Evolutionary conservation across 2,797 vertebrate genomes (phyloP).

Genomic region (Alcedo quadribrachys): DNA sequence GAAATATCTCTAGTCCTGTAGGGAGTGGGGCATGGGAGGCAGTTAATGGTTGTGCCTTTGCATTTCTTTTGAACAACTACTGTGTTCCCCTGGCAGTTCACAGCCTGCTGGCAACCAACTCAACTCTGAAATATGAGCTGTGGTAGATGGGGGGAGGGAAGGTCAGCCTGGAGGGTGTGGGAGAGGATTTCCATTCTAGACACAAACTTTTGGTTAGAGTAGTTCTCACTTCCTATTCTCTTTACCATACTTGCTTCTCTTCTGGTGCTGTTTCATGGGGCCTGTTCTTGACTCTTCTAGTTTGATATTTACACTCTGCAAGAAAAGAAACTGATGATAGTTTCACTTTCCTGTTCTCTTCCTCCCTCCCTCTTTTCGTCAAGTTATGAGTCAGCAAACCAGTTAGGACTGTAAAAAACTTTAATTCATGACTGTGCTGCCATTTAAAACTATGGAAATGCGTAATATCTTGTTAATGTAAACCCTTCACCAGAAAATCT

Average conservation of each 20-base stretch:
- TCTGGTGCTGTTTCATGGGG: neutral
- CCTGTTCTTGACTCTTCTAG: neutral
- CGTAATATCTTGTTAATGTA: neutral
- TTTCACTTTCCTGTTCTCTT: neutral
- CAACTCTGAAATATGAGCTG: constrained; percentile 51
- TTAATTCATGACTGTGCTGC: neutral
- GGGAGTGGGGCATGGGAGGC: neutral
- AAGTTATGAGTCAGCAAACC: neutral
- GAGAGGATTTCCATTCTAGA: constrained; percentile 40
- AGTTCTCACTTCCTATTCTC: neutral
- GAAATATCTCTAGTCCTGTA: neutral
- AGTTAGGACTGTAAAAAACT: neutral
- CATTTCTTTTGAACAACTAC: constrained; percentile 27
- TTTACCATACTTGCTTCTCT: neutral
- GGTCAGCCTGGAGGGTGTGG: neutral
- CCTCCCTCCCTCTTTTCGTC: neutral
- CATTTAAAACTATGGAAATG: neutral
- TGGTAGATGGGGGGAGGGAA: constrained; percentile 15
- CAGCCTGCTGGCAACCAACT: neutral
- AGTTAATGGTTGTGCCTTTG: neutral
- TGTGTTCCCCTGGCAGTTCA: neutral
- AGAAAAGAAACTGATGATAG: neutral
- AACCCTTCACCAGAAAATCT: neutral
- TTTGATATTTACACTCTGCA: neutral
- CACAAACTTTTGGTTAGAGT: constrained; percentile 11